Percentiles rank a stretch among this genome's conserved stretches.
Evolutionary conservation across 30 jellyfish, hydroid and myxozoan species (phyloP).

Genomic region (Turritopsis rubra): DNA sequence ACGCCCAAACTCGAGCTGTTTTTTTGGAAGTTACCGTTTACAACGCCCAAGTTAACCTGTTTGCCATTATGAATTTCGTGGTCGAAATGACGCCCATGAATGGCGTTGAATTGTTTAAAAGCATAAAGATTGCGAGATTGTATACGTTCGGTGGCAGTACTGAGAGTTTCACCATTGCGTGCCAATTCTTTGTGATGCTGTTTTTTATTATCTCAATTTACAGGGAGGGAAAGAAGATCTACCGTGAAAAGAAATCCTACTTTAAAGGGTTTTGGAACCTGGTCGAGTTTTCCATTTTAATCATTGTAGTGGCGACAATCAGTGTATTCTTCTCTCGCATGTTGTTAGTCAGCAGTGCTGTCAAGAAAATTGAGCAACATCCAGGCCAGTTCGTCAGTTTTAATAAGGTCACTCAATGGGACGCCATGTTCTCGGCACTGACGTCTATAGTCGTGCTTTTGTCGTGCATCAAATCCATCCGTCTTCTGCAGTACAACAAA

Average conservation of each 20-base stretch:
- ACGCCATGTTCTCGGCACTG: slow-evolving; percentile 55
- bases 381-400: slow-evolving; percentile 92
- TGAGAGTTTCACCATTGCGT: slow-evolving; percentile 78
- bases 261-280: slow-evolving; percentile 87
- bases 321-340: slow-evolving; percentile 80
- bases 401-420: slow-evolving; percentile 97
- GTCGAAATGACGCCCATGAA: slow-evolving; percentile 84
- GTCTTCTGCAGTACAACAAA: slow-evolving; percentile 78
- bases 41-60: slow-evolving; percentile 92
- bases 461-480: slow-evolving; percentile 88
- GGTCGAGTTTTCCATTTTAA: slow-evolving; percentile 62
- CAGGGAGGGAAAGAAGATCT: slow-evolving; percentile 87
- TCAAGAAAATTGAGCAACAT: slow-evolving; percentile 50
- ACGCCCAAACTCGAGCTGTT: slow-evolving; percentile 83
- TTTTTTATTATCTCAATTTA: slow-evolving; percentile 66
- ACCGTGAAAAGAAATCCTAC: slow-evolving; percentile 59
- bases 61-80: slow-evolving; percentile 79
- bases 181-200: slow-evolving; percentile 87
- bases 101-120: slow-evolving; percentile 61
- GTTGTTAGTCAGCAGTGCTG: slow-evolving; percentile 83
- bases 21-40: slow-evolving; percentile 76
- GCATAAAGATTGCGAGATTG: slow-evolving; percentile 81
- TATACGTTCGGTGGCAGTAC: slow-evolving; percentile 97
- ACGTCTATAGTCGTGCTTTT: slow-evolving; percentile 70
- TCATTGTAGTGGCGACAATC: slow-evolving; percentile 52